Base-by-base conservation (phyloP, 2,888 invertebrate species). In the Flabesymbios commensalis region DNA sequence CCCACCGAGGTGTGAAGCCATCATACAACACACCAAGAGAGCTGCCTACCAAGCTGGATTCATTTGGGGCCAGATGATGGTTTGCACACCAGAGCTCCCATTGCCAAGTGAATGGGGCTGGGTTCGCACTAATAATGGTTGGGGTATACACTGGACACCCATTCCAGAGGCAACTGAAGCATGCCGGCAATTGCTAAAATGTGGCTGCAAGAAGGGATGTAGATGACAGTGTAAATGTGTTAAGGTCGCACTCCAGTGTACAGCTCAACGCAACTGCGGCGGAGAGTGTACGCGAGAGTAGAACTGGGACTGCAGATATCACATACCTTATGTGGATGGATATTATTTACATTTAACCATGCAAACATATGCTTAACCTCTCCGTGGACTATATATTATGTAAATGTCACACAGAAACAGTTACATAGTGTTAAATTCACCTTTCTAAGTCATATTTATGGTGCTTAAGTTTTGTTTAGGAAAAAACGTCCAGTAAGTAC, bases 171-270 rank as follows among this genome's bases (percentile, higher is more conserved):
- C 63, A 22, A 64, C 28, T 17, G 3, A 63, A 42, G 61, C 43
- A n/a, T 64, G 63, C 48, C 55, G 31, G 19, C 49, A 63, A 57
- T 62, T 63, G 5, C 47, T 63, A 3, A n/a, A 31, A 4, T 62
- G 59, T 64, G 31, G 57, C 26, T 63, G 63, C 51, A 57, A 31
- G n/a, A 63, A 57, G 42, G 53, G 49, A 2, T 64, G 63, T 33
- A 28, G 26, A 33, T 26, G 22, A 39, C 24, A 31, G 14, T 63
- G 62, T 62, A 63, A 57, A 31, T 61, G 61, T 61, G 51, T 26
- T 17, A 61, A 49, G 29, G 62, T 52, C 31, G 61, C 3, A 33
- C 51, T 61, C 26, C n/a, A 47, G 22, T 61, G 58, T 29, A 61
- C 49, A 24, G 49, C 58, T 49, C 49, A 49, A 19, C 49, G 61